phyloP scores from a whole-genome alignment of 2,113 vertebrate species.

The Pangasianodon hypophthalmus region DNA sequence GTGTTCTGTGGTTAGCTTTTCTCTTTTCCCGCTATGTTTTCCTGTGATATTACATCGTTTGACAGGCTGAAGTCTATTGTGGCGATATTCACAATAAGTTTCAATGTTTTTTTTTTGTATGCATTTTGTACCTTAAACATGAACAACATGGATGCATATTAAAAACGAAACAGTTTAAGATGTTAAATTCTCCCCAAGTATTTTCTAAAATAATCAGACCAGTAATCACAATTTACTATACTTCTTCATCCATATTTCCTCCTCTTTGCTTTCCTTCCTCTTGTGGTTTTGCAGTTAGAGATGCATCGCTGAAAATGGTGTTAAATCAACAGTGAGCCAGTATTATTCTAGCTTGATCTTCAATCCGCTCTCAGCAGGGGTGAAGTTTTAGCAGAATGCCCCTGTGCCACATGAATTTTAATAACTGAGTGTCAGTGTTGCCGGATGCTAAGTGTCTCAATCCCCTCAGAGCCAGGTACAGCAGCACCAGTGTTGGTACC shows the following conservation, averaged over 20 bases:
- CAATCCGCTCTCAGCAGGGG: slow-evolving; percentile 46
- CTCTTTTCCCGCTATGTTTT: not conserved
- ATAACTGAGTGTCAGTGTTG: slow-evolving; percentile 40
- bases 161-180: not conserved
- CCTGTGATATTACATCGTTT: slow-evolving; percentile 2
- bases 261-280: slow-evolving; percentile 1
- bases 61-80: not conserved
- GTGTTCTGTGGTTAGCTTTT: not conserved
- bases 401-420: slow-evolving; percentile 55
- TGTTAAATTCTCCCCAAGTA: not conserved
- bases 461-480: slow-evolving; percentile 36
- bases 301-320: slow-evolving; percentile 33
- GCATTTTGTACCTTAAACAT: not conserved
- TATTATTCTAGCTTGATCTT: slow-evolving; percentile 48
- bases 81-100: not conserved
- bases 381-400: slow-evolving; percentile 50
- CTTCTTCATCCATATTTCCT: not conserved
- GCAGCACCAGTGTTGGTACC: not conserved
- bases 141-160: not conserved
- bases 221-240: not conserved
- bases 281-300: not conserved
- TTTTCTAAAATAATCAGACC: not conserved
- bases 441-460: slow-evolving; percentile 22
- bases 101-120: not conserved
- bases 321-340: slow-evolving; percentile 50